Conservation (phyloP, 2,113 vertebrate species). For the Scomber scombrus region DNA sequence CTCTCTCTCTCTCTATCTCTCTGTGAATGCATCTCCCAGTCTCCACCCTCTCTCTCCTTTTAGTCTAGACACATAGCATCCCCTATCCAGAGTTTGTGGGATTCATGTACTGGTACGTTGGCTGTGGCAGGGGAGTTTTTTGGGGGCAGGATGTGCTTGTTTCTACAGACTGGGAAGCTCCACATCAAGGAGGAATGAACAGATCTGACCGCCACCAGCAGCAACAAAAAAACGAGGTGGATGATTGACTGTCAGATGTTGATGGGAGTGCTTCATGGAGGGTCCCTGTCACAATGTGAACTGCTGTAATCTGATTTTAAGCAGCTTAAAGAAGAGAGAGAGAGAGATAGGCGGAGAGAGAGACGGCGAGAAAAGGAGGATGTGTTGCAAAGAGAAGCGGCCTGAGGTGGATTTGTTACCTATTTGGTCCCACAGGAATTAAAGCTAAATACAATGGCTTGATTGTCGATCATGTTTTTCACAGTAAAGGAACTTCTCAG, state of each 20-base stretch:
- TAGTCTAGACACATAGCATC: conserved; percentile 70
- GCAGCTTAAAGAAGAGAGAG: conserved; percentile 73
- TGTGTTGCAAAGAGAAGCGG: conserved; percentile 43
- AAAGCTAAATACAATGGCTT: conserved; percentile 10
- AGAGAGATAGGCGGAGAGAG: conserved; percentile 1
- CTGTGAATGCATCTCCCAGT: conserved; percentile 64
- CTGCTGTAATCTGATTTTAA: conserved; percentile 76
- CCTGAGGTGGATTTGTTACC: conserved; percentile 49
- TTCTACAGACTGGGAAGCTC: conserved; percentile 25
- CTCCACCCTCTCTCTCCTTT: conserved; percentile 71
- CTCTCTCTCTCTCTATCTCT: conserved; percentile 73
- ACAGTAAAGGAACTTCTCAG: conserved; percentile 18
- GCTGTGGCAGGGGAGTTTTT: conserved; percentile 30
- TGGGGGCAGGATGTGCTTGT: neutral
- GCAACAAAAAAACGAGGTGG: conserved; percentile 15
- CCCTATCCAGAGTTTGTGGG: conserved; percentile 59
- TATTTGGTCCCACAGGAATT: conserved; percentile 49
- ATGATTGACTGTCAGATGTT: conserved; percentile 52
- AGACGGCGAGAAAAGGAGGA: conserved; percentile 16
- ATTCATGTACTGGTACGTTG: conserved; percentile 44
- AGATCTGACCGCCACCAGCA: conserved; percentile 17
- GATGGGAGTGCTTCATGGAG: conserved; percentile 45
- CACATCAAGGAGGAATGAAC: conserved; percentile 40
- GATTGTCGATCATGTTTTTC: conserved; percentile 13
- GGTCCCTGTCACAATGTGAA: conserved; percentile 59